Conservation (phyloP, 1,140 invertebrate genomes). For the Monochamus saltuarius region DNA sequence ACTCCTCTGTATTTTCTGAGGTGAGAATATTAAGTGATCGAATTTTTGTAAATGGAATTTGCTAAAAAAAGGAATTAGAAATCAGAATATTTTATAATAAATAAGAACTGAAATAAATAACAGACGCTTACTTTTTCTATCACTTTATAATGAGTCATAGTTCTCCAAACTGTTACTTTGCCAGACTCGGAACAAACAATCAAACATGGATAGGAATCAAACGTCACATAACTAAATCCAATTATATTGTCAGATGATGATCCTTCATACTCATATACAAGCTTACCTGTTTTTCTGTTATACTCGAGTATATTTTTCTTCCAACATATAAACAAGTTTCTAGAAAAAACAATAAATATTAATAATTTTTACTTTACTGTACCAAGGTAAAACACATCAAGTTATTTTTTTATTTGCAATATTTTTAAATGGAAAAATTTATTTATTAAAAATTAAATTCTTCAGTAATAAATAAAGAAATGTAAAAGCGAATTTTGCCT, state of each 20-base stretch:
- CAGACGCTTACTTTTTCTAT: slow-evolving; percentile 51
- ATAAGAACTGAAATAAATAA: slow-evolving; percentile 27
- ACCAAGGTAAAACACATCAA: slow-evolving; percentile 25
- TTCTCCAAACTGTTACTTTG: slow-evolving; percentile 58
- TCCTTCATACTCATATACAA: slow-evolving; percentile 56
- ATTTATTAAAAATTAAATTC: too few species aligned
- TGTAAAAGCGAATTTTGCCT: too few species aligned
- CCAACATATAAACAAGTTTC: slow-evolving; percentile 60
- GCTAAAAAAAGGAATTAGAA: slow-evolving; percentile 27
- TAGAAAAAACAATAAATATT: slow-evolving; percentile 45
- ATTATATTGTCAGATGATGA: slow-evolving; percentile 51
- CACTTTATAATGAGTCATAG: slow-evolving; percentile 54
- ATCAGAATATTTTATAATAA: slow-evolving; percentile 11
- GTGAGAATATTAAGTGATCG: slow-evolving; percentile 30
- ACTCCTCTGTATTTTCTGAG: slow-evolving; percentile 9
- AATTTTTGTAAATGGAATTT: slow-evolving; percentile 37
- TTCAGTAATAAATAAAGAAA: too few species aligned
- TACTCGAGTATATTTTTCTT: slow-evolving; percentile 60
- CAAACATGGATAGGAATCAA: slow-evolving; percentile 53
- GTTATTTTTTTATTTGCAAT: too few species aligned
- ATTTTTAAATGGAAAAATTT: too few species aligned
- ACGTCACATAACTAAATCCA: slow-evolving; percentile 53
- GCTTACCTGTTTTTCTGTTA: slow-evolving; percentile 59
- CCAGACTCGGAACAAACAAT: slow-evolving; percentile 59
- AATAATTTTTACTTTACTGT: slow-evolving; percentile 10